Conservation (phyloP, 1,140 invertebrate genomes). For the Trichonephila clavipes region DNA sequence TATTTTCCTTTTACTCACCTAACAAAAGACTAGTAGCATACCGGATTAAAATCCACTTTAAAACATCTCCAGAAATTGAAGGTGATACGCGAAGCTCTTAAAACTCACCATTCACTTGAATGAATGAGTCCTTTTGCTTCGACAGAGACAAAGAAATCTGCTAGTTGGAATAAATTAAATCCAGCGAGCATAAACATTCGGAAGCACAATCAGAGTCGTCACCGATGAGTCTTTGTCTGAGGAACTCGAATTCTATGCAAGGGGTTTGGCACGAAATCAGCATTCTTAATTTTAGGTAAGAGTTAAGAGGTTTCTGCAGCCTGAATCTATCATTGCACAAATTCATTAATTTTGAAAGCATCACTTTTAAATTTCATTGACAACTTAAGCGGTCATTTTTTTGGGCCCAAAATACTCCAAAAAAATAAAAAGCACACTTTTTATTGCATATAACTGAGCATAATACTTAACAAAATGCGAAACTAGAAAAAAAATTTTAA, state of each 20-base stretch:
- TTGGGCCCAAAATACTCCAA: too few relatives aligned
- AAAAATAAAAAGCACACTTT: too few relatives aligned
- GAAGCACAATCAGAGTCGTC: constrained; percentile 37
- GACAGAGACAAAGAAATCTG: constrained; percentile 40
- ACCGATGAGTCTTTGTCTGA: constrained; percentile 25
- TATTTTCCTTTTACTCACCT: too few relatives aligned
- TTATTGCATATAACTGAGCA: too few relatives aligned
- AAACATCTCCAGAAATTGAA: background rate
- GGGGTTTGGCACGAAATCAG: background rate
- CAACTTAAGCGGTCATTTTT: too few relatives aligned
- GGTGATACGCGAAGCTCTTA: background rate
- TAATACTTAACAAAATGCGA: too few relatives aligned
- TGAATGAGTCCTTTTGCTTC: constrained; percentile 8
- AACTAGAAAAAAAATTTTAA: too few relatives aligned
- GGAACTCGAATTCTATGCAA: background rate
- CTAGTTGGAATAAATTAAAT: constrained; percentile 55
- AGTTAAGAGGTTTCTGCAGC: too few relatives aligned
- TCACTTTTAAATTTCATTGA: too few relatives aligned
- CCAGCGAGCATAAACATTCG: constrained; percentile 49
- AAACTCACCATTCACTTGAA: background rate
- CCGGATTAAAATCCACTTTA: background rate
- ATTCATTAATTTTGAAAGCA: too few relatives aligned
- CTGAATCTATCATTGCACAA: too few relatives aligned
- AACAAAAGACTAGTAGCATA: background rate
- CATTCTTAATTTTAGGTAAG: background rate